These are phyloP conservation scores for Entosphenus tridentatus DNA, from an alignment of 2,113 vertebrate genomes.

Conservation along the genomic window DNA sequence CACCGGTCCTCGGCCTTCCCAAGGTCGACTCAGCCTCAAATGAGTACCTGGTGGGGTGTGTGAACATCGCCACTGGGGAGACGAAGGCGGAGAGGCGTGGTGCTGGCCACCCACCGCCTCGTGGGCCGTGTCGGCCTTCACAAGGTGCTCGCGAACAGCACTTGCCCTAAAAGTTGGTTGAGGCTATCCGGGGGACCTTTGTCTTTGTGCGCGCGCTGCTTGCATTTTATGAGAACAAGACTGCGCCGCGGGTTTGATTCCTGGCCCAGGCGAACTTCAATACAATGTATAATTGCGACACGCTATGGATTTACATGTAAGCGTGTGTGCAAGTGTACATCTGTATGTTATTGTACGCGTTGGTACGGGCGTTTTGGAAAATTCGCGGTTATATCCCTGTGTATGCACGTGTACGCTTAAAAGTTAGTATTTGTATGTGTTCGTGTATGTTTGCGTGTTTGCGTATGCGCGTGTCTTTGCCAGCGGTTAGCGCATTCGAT, in stretches of 20 bases:
- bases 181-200: too few species aligned
- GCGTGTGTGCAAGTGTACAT: neutral
- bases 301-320: neutral
- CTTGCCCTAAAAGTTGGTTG: too few species aligned
- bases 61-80: too few species aligned
- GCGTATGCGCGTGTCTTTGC: neutral
- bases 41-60: too few species aligned
- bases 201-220: too few species aligned
- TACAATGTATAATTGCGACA: neutral
- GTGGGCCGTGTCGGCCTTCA: too few species aligned
- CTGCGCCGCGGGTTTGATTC: neutral
- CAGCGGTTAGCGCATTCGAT: neutral
- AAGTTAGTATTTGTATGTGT: neutral
- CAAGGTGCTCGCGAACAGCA: too few species aligned
- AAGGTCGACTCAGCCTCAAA: too few species aligned
- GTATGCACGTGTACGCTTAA: neutral
- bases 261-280: neutral
- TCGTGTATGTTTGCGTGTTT: neutral
- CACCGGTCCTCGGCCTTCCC: too few species aligned
- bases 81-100: too few species aligned
- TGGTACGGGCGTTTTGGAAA: neutral
- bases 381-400: neutral
- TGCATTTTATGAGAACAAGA: too few species aligned
- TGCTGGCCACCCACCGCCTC: too few species aligned
- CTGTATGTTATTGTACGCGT: neutral